Conservation (phyloP, 2,888 invertebrate species). For the Eulithis prunata region DNA sequence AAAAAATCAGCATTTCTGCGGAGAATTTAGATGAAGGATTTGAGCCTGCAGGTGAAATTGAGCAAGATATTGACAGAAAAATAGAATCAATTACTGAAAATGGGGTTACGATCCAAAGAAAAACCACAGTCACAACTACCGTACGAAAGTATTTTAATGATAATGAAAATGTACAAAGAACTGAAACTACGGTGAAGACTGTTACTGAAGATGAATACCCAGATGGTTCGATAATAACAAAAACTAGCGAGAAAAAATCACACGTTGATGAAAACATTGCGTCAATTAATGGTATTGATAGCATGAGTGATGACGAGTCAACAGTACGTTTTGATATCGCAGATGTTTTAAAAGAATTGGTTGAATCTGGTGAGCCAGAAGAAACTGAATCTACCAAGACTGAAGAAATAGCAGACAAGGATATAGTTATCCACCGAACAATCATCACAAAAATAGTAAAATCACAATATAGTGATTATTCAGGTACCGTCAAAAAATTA, state of each 20-base stretch:
- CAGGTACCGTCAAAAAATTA: constrained; percentile 46
- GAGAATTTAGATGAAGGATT: constrained; percentile 56
- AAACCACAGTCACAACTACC: constrained; percentile 61
- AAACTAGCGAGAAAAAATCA: constrained; percentile 72
- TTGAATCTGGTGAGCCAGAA: constrained; percentile 49
- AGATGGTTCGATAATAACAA: constrained; percentile 70
- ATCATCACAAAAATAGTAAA: constrained; percentile 47
- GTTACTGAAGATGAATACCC: constrained; percentile 71
- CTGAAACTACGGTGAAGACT: constrained; percentile 64
- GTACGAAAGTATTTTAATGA: constrained; percentile 59
- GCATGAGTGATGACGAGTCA: constrained; percentile 38
- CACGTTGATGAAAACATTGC: constrained; percentile 59
- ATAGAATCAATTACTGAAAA: constrained; percentile 59
- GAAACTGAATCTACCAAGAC: constrained; percentile 46
- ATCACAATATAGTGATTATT: constrained; percentile 49
- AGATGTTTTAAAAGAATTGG: constrained; percentile 44
- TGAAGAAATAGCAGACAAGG: constrained; percentile 51
- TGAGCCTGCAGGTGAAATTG: constrained; percentile 54
- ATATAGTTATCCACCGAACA: constrained; percentile 45
- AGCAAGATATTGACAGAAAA: constrained; percentile 55
- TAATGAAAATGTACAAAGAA: constrained; percentile 54
- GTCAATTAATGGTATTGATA: constrained; percentile 34
- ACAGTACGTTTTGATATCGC: constrained; percentile 26
- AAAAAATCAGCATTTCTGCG: constrained; percentile 48
- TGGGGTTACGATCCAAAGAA: constrained; percentile 61